Conservation (phyloP, 2,113 vertebrate species). For the Mesembrinibis cayennensis region DNA sequence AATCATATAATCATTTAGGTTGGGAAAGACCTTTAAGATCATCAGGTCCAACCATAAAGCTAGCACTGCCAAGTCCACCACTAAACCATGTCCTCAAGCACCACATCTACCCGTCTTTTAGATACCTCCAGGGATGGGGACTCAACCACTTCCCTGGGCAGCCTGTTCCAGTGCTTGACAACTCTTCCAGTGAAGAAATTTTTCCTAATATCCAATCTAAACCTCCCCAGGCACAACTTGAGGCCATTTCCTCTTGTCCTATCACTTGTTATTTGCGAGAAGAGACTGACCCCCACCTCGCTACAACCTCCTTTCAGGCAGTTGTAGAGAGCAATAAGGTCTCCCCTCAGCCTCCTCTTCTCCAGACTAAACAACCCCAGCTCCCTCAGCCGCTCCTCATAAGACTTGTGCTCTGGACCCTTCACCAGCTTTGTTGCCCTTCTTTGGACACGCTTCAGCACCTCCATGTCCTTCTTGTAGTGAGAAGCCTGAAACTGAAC, state of each 20-base stretch:
- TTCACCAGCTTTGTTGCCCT: background rate
- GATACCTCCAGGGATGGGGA: background rate
- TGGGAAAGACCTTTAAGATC: background rate
- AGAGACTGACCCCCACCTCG: fast-evolving
- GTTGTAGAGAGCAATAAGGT: background rate
- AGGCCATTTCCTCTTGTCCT: background rate
- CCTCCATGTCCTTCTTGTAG: background rate
- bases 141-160: background rate
- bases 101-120: background rate
- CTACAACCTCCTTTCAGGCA: background rate
- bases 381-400: background rate
- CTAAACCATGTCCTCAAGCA: background rate
- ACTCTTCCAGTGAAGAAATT: background rate
- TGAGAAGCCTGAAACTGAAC: background rate
- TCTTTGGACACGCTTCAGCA: background rate
- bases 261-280: background rate
- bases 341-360: background rate
- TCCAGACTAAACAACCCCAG: background rate
- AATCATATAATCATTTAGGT: background rate
- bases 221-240: background rate
- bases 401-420: background rate
- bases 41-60: background rate
- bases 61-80: background rate
- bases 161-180: background rate
- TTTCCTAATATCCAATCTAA: background rate